Evolutionary conservation across 2,797 vertebrate genomes (phyloP), one percentile per base, ranked within the genome.

Genomic region (Clarias platycephalus): DNA sequence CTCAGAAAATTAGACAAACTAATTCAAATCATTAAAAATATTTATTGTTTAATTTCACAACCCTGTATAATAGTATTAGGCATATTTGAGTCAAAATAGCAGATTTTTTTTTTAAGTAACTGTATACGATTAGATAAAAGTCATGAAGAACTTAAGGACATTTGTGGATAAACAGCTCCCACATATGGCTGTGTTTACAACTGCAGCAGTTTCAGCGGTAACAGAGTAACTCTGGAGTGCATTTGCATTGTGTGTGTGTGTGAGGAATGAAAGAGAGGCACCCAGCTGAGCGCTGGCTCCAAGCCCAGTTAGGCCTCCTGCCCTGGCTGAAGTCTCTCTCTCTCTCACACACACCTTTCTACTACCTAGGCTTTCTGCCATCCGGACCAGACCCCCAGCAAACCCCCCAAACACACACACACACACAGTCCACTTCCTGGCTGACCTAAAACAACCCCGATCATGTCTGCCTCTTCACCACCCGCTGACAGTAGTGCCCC

Each of bases 211-310:
- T 91, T 88, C 88, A 86, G n/a, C 22, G 22, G 20, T n/a, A 31
- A 81, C 8, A 37, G 44, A 44, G 31, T n/a, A 44, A 67, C 15
- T 12, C 40, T 31, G n/a, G 81, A 80, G 44, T 66, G 49, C 66
- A 70, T 58, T 70, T 37, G 9, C 53, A 28, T 62, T 57, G 40
- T 12, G 26, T 34, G 34, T 0, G 40, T 28, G 28, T 10, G 53
- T 31, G 34, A 12, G 74, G 34, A 55, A 12, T 49, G 26, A 13
- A 53, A 22, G 20, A 77, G 84, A 53, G 88, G 85, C 89, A 85
- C 85, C 90, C 88, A 90, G 89, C 89, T 91, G 89, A 86, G 90
- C 62, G 10, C 85, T 89, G 90, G 89, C 90, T 91, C 90, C 90
- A 90, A 78, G 82, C 86, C 88, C 87, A 89, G 88, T 88, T 89